phyloP scores from a whole-genome alignment of 1,140 invertebrate genomes.

The Papilio polyxenes region DNA sequence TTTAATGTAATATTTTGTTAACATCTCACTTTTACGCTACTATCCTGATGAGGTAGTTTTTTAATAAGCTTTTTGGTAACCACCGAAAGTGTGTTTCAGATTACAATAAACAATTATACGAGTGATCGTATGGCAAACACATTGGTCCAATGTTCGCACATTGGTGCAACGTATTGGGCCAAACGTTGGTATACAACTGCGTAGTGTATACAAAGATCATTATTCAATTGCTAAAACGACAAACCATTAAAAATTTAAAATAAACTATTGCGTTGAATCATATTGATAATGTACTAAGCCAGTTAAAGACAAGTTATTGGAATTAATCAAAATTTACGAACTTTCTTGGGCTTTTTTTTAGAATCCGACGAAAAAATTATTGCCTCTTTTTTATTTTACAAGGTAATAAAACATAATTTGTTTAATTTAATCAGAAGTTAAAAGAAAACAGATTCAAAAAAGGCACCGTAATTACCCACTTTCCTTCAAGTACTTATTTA shows the following conservation, averaged over 20 bases:
- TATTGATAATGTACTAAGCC: background rate
- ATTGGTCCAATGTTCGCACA: background rate
- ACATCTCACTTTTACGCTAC: background rate
- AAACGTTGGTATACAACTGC: slow-evolving; percentile 3
- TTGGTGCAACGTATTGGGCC: background rate
- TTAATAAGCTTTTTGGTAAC: background rate
- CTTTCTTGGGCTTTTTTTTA: no score
- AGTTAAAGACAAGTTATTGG: background rate
- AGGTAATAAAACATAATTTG: no score
- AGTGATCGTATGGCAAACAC: background rate
- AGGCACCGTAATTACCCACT: no score
- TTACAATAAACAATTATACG: background rate
- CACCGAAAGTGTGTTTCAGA: background rate
- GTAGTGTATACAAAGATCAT: slow-evolving; percentile 7
- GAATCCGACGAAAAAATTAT: no score
- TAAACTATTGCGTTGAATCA: background rate
- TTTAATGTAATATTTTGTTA: background rate
- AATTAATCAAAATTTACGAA: background rate
- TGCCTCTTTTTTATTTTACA: no score
- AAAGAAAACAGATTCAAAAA: no score
- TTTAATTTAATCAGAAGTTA: no score
- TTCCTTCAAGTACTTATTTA: no score
- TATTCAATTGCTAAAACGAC: slow-evolving; percentile 1
- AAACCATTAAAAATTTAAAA: slow-evolving; percentile 7
- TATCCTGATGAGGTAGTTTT: background rate